These are phyloP conservation scores for Enhydra lutris DNA, from an alignment of 2,113 vertebrate genomes.

Conservation along the genomic window DNA sequence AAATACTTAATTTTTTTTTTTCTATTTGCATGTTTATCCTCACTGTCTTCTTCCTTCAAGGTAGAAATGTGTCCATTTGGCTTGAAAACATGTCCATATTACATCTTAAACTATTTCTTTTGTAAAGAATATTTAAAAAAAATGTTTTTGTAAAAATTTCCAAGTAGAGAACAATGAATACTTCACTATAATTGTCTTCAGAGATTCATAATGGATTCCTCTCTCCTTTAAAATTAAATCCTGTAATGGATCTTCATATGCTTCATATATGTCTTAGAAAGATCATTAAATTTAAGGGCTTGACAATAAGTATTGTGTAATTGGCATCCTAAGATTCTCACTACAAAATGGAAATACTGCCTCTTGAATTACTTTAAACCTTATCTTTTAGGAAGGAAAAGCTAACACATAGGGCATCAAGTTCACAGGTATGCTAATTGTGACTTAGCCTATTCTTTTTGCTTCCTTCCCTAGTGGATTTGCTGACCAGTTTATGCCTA, in stretches of 20 bases:
- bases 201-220: constrained; percentile 35
- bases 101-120: background rate
- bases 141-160: constrained; percentile 44
- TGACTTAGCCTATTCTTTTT: background rate
- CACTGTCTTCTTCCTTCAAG: rapidly evolving
- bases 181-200: constrained; percentile 34
- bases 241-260: constrained; percentile 22
- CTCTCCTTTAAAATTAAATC: constrained; percentile 48
- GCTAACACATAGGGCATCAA: background rate
- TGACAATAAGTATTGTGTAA: constrained; percentile 48
- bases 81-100: background rate
- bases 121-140: constrained; percentile 20
- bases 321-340: constrained; percentile 63
- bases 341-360: constrained; percentile 57
- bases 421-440: background rate
- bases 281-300: constrained; percentile 42
- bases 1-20: background rate
- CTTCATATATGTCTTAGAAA: constrained; percentile 58
- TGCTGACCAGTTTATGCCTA: background rate
- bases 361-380: constrained; percentile 42
- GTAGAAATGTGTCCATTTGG: constrained; percentile 44
- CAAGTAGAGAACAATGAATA: constrained; percentile 44
- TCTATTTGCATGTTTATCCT: background rate
- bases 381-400: constrained; percentile 31
- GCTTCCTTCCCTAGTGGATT: background rate